phyloP scores from a whole-genome alignment of 2,113 vertebrate species.

The Dipodomys stephensi region DNA sequence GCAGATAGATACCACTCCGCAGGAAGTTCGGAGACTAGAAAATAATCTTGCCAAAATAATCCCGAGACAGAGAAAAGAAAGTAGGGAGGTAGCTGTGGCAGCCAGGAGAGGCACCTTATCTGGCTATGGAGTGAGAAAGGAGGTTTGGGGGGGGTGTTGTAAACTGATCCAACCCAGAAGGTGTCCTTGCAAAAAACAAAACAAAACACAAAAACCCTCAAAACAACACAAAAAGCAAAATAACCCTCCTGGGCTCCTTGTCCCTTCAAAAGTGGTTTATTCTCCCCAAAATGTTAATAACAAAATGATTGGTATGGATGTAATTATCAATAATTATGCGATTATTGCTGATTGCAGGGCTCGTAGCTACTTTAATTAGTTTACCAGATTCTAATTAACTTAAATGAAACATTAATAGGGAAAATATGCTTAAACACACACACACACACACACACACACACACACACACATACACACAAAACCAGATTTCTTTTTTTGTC shows the following conservation, averaged over 20 bases:
- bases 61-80: background rate
- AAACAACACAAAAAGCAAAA: background rate
- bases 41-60: background rate
- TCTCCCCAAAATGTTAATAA: constrained; percentile 75
- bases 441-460: too few species aligned
- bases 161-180: constrained; percentile 29
- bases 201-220: background rate
- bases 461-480: background rate
- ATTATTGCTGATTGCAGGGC: constrained; percentile 84
- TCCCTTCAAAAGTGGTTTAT: constrained; percentile 62
- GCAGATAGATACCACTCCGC: background rate
- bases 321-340: constrained; percentile 86
- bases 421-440: constrained; percentile 77
- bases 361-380: constrained; percentile 86
- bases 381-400: constrained; percentile 86
- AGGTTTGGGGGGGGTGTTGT: too few species aligned
- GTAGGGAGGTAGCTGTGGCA: background rate
- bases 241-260: constrained; percentile 44
- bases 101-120: background rate
- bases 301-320: constrained; percentile 81
- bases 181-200: background rate
- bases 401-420: constrained; percentile 87
- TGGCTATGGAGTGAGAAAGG: background rate
- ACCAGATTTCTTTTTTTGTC: constrained; percentile 44
- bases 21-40: background rate